Base-by-base conservation (phyloP, 2,888 invertebrate species). In the Hypselothyrea guttata region DNA sequence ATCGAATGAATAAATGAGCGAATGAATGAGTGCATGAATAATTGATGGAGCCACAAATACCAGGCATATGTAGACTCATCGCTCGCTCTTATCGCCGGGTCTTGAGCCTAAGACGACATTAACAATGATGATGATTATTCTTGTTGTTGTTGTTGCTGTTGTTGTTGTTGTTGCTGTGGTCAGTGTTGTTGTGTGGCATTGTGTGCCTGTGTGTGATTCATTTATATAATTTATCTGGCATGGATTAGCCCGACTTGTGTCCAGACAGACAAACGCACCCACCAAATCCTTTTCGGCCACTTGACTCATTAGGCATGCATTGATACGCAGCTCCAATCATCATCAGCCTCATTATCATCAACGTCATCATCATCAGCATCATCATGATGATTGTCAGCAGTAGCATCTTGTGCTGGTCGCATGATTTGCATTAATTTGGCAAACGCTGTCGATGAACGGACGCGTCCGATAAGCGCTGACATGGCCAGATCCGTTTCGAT, bases 381-480 rank as follows among this genome's bases (percentile, higher is more conserved):
- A 53, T 58, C 37, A 33, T 54, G 44, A 51, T 48, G 45, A 56
- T 74, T 46, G 66, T 45, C 38, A 40, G n/a, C 60, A 54, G 60
- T 13, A 54, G 57, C 63, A 84, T 76, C 81, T 74, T 66, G 59
- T 71, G 65, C 68, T 71, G 22, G 22, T 76, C 56, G 84, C 86
- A 82, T 82, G 82, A 82, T 82, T 82, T 82, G 82, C 82, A 82
- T 82, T 82, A 82, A 82, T 82, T 82, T 84, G 86, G 86, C 82
- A 82, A 84, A 84, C 70, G 82, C 84, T 81, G 67, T 77, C 84
- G 66, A 72, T 72, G 71, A 74, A 56, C 85, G 64, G 51, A 75
- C 71, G 84, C 76, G 57, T 56, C 59, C 72, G 78, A 78, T 78
- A 78, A 85, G 83, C 79, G 85, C 85, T 83, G 78, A 78, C 78